Evolutionary conservation across 2,797 vertebrate species (phyloP), one percentile per base, ranked within the genome.

Genomic region (Darevskia nairensis): DNA sequence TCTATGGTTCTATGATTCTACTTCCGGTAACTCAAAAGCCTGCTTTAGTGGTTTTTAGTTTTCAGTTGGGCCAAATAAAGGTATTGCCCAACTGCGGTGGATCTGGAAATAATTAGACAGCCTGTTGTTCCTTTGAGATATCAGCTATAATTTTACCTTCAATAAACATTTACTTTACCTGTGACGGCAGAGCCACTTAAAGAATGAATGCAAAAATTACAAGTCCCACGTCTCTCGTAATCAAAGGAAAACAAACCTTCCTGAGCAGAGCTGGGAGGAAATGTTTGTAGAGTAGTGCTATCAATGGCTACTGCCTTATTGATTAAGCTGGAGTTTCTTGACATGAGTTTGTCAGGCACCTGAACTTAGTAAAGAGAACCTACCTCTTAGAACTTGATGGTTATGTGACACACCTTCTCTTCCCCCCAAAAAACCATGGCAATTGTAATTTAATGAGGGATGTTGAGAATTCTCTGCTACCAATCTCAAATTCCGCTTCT

Each of bases 131-230:
- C 29, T n/a, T 39, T 71, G 8, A 68, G 61, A 80, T 86, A 80
- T 29, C 35, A 32, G 39, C 3, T 10, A 66, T 78, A 21, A 27
- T 77, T 86, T n/a, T 78, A 23, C 75, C 72, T 78, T 68, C 41
- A 78, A 19, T 68, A 86, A 76, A 86, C 61, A 78, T 86, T 86
- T 78, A 78, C 41, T 78, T 78, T 86, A 8, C 41, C n/a, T 68
- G 61, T 78, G 75, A 66, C 2, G n/a, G 21, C 39, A 78, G 64
- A 78, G 41, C 27, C 41, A 50, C 72, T 68, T n/a, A 8, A 69
- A 68, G 39, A 46, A 50, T 44, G 6, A 35, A 78, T 32, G 23
- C 39, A 68, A 8, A 25, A 86, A 78, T 68, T 44, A 68, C 27
- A 21, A 5, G 6, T 21, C 44, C 74, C 6, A 44, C 50, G 3